phyloP scores from a whole-genome alignment of 2,888 invertebrate species.

The Sialis fuliginosa region DNA sequence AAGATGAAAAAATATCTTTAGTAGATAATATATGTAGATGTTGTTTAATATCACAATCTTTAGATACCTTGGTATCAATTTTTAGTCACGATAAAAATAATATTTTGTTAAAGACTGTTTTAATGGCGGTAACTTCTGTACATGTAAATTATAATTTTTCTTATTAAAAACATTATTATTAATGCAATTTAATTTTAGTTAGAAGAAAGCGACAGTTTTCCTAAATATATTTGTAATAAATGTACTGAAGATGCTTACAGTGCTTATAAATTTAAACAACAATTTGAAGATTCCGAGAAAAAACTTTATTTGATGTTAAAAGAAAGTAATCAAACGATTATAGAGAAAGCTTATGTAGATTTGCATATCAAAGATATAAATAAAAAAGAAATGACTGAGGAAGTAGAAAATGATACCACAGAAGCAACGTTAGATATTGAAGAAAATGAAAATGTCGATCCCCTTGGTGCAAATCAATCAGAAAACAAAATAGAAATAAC shows the following conservation, averaged over 20 bases:
- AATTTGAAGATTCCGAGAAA: conserved; percentile 5
- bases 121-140: conserved; percentile 11
- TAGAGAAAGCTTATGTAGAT: not conserved
- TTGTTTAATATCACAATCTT: no score
- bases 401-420: no score
- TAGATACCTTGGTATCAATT: no score
- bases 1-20: no score
- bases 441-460: no score
- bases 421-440: no score
- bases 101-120: conserved; percentile 9
- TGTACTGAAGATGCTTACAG: conserved; percentile 12
- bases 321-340: not conserved
- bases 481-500: no score
- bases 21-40: no score
- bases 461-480: no score
- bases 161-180: conserved; percentile 2
- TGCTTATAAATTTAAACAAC: conserved; percentile 8
- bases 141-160: conserved; percentile 10
- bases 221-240: conserved; percentile 12
- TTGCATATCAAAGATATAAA: not conserved
- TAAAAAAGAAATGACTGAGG: no score
- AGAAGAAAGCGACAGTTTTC: conserved; percentile 11
- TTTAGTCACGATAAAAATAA: no score
- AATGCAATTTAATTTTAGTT: conserved; percentile 10
- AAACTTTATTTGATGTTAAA: conserved; percentile 2